phyloP scores from a whole-genome alignment of 23 tunicate genomes.

The Halocynthia roretzi region DNA sequence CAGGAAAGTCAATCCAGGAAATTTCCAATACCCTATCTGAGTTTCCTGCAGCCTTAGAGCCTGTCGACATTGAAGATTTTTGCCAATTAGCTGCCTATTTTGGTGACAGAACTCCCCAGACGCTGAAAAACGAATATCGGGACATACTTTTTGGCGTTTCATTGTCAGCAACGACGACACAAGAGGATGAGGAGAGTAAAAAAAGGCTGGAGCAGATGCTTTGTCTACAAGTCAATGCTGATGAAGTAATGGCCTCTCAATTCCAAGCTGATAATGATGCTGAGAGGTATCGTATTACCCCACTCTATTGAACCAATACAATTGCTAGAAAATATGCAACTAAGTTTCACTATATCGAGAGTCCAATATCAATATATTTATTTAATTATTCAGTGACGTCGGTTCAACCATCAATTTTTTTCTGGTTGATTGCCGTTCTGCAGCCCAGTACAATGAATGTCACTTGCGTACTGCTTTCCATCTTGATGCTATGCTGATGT shows the following conservation, averaged over 20 bases:
- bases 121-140: constrained; percentile 22
- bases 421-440: constrained; percentile 77
- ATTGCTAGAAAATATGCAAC: not conserved
- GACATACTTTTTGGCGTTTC: constrained; percentile 2
- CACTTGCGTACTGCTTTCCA: constrained; percentile 88
- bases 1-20: constrained; percentile 15
- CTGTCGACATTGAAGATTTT: constrained; percentile 77
- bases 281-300: not conserved
- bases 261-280: not conserved
- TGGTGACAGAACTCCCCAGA: constrained; percentile 67
- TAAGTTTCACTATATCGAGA: too few relatives aligned
- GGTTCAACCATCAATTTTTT: constrained; percentile 28
- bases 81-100: constrained; percentile 83
- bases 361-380: too few relatives aligned
- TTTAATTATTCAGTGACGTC: too few relatives aligned
- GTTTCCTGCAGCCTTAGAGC: constrained; percentile 57
- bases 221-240: constrained; percentile 16
- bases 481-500: constrained; percentile 89
- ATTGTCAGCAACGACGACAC: not conserved
- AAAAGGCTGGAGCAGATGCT: constrained; percentile 10
- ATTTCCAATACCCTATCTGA: constrained; percentile 31
- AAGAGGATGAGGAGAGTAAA: constrained; percentile 2
- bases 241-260: not conserved
- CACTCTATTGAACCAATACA: not conserved
- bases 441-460: constrained; percentile 65